These are phyloP conservation scores for Melinopterus prodromus DNA, from an alignment of 2,888 invertebrate genomes.

Conservation along the genomic window DNA sequence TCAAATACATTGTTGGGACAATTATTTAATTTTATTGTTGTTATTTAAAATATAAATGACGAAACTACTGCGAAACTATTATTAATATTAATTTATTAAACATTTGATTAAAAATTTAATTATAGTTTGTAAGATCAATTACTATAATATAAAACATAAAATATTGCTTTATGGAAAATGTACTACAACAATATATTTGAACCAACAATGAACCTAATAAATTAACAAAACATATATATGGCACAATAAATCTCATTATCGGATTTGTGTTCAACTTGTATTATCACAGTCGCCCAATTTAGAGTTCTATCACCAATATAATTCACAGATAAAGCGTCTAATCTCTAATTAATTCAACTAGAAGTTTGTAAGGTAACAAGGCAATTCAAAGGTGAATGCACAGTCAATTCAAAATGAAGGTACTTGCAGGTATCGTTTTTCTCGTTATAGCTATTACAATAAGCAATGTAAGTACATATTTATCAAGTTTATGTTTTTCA, in stretches of 20 bases:
- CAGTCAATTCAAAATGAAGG: background rate
- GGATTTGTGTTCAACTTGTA: background rate
- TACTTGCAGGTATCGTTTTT: background rate
- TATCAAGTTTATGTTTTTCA: background rate
- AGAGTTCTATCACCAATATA: background rate
- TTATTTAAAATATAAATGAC: too few relatives aligned
- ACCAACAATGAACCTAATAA: background rate
- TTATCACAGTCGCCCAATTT: background rate
- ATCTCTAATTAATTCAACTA: background rate
- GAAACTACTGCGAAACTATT: too few relatives aligned
- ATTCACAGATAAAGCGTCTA: background rate
- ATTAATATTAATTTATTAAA: too few relatives aligned
- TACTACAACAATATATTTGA: too few relatives aligned
- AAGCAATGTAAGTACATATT: background rate
- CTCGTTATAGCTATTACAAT: background rate
- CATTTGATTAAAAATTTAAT: too few relatives aligned
- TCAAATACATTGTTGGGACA: too few relatives aligned
- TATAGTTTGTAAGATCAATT: too few relatives aligned
- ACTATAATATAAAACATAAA: too few relatives aligned
- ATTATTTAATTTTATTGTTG: too few relatives aligned
- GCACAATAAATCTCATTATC: background rate
- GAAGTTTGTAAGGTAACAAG: background rate
- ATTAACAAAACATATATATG: background rate
- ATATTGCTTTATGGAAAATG: too few relatives aligned
- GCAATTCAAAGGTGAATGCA: background rate